Percentiles rank a stretch among this genome's conserved stretches.
phyloP scores from a whole-genome alignment of 2,888 invertebrate genomes.

The Lithophane socia region DNA sequence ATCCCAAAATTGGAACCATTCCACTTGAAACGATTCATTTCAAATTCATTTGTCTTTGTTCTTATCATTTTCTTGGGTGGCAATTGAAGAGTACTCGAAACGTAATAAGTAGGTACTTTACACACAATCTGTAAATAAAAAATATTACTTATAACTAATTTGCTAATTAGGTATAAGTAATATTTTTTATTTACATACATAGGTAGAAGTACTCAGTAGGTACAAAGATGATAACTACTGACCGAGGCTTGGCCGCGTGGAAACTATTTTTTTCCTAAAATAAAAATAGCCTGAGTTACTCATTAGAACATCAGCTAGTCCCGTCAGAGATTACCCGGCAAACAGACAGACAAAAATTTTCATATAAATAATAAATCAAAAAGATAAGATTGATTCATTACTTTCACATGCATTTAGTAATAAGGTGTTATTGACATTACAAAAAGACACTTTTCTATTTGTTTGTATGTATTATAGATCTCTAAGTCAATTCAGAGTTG shows the following conservation, averaged over 20 bases:
- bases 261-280: no score
- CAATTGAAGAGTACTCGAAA: slow-evolving; percentile 5
- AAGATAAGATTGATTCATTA: no score
- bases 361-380: no score
- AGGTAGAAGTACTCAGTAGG: neutral
- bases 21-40: slow-evolving; percentile 32
- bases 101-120: neutral
- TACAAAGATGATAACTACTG: neutral
- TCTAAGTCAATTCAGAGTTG: neutral
- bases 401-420: no score
- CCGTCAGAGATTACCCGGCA: no score
- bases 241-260: no score
- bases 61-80: slow-evolving; percentile 1
- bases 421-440: no score
- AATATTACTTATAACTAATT: neutral
- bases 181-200: neutral
- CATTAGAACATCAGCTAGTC: no score
- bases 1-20: slow-evolving; percentile 27
- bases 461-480: no score
- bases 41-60: slow-evolving; percentile 21
- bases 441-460: no score
- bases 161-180: neutral
- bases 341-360: no score
- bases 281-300: no score
- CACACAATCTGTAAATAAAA: neutral